Conservation (phyloP, 2,113 vertebrate genomes). For the Poecilia latipinna region DNA sequence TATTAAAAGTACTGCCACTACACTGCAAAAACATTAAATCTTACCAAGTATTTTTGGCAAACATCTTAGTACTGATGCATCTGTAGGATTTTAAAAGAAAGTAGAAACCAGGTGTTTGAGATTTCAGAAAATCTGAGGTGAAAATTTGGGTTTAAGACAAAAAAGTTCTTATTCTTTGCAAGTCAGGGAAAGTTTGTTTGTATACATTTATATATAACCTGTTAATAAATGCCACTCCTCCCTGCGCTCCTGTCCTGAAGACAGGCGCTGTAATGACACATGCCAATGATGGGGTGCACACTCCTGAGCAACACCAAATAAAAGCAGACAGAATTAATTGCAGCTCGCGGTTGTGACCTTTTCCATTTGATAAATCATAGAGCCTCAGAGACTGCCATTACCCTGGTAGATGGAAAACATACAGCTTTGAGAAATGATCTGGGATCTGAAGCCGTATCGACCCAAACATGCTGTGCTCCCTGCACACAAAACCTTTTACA, state of each 20-base stretch:
- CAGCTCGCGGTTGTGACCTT: constrained; percentile 71
- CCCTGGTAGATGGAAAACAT: constrained; percentile 51
- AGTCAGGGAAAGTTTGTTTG: neutral
- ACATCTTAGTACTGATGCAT: neutral
- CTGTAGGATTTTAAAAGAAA: neutral
- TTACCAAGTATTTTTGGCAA: no score
- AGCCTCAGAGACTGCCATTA: constrained; percentile 58
- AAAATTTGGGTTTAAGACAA: no score
- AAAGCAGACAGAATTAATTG: constrained; percentile 79
- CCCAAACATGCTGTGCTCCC: constrained; percentile 25
- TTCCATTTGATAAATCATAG: constrained; percentile 79
- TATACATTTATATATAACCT: neutral
- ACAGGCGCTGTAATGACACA: constrained; percentile 53
- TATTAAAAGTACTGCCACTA: no score
- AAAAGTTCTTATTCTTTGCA: neutral
- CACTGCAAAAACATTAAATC: no score
- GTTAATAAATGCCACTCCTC: constrained; percentile 27
- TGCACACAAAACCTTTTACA: constrained; percentile 21
- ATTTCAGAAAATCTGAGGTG: no score
- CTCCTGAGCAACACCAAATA: constrained; percentile 65
- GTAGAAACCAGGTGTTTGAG: neutral
- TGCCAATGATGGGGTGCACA: constrained; percentile 66
- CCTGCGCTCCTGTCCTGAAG: constrained; percentile 28
- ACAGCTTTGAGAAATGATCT: constrained; percentile 74
- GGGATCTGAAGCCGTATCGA: constrained; percentile 56